These are phyloP conservation scores for Paramormyrops kingsleyae DNA, from an alignment of 2,113 vertebrate genomes.

Conservation along the genomic window DNA sequence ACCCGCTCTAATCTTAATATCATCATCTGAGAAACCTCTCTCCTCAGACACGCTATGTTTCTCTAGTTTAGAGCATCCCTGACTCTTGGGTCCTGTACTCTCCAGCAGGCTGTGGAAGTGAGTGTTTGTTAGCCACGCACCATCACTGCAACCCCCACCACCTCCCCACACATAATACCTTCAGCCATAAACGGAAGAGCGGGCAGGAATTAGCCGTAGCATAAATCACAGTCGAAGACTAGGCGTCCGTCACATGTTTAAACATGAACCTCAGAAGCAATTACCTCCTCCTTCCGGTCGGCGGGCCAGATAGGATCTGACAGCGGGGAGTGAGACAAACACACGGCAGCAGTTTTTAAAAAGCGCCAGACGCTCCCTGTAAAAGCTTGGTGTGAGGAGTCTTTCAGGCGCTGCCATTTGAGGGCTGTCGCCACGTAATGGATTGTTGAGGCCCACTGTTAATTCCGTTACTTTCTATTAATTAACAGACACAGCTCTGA, in stretches of 20 bases:
- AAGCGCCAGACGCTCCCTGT: not conserved
- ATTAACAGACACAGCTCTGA: not conserved
- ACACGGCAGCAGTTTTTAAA: not conserved
- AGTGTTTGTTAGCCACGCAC: not conserved
- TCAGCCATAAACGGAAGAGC: not conserved
- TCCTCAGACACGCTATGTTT: not conserved
- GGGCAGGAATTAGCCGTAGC: conserved; percentile 13
- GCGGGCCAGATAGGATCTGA: conserved; percentile 6
- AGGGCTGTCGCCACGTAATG: not conserved
- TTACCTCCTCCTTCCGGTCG: conserved; percentile 12
- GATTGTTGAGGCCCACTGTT: not conserved
- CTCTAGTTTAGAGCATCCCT: not conserved
- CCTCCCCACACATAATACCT: not conserved
- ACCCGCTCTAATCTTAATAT: not conserved
- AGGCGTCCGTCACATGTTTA: conserved; percentile 18
- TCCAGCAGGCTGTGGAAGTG: not conserved
- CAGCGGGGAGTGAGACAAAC: conserved; percentile 5
- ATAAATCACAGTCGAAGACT: conserved; percentile 15
- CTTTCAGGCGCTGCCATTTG: not conserved
- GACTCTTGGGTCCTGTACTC: not conserved
- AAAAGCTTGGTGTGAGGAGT: not conserved
- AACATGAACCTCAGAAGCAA: conserved; percentile 27
- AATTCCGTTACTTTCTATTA: not conserved
- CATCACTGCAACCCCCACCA: not conserved
- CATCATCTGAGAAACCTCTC: not conserved